phyloP scores from a whole-genome alignment of 2,113 vertebrate genomes.

The Genyomyrus donnyi region DNA sequence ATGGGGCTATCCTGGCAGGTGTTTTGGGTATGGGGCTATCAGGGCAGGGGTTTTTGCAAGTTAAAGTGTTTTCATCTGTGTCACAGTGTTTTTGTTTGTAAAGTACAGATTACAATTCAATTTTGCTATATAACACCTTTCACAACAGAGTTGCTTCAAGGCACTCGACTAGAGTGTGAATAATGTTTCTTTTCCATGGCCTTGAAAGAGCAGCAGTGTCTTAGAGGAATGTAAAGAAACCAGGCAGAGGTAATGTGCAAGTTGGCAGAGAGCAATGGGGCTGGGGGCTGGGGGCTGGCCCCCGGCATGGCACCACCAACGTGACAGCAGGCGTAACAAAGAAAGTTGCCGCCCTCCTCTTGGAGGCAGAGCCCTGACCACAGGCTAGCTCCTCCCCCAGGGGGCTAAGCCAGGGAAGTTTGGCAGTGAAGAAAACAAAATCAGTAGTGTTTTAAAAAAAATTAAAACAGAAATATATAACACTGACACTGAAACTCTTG shows the following conservation, averaged over 20 bases:
- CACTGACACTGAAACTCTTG: not conserved
- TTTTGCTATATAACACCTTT: not conserved
- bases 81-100: not conserved
- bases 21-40: not conserved
- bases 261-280: not conserved
- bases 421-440: not conserved
- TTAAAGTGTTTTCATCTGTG: not conserved
- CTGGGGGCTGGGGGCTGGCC: not conserved
- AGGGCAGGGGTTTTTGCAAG: not conserved
- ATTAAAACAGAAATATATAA: not conserved
- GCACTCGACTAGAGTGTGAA: not conserved
- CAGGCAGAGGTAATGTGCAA: not conserved
- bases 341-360: not conserved
- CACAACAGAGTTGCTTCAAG: not conserved
- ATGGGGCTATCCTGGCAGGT: not conserved
- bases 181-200: not conserved
- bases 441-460: not conserved
- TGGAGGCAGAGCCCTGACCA: too few relatives aligned
- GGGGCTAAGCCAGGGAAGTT: not conserved
- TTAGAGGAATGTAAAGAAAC: not conserved
- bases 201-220: not conserved
- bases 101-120: not conserved
- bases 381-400: too few relatives aligned
- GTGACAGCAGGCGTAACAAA: not conserved
- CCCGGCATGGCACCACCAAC: not conserved